A percentile compares a stretch with the other conserved stretches of the same genome.
These are phyloP conservation scores for Meloidogyne floridensis DNA, from an alignment of 1,140 invertebrate species.

Conservation along the genomic window DNA sequence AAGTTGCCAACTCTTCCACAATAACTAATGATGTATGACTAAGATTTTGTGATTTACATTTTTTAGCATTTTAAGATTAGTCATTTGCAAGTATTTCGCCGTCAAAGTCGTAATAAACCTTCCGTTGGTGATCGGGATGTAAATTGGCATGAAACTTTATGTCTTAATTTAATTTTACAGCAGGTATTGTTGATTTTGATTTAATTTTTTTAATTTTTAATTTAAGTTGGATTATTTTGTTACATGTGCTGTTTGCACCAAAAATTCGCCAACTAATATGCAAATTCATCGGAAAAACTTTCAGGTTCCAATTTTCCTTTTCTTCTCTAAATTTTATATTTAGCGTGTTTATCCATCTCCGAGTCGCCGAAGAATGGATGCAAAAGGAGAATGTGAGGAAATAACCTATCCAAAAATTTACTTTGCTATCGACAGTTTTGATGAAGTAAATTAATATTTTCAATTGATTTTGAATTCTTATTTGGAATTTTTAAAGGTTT, in stretches of 20 bases:
- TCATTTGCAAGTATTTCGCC: conserved; percentile 76
- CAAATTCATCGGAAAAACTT: conserved; percentile 90
- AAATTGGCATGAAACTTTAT: conserved; percentile 99
- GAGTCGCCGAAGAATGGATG: conserved; percentile 90
- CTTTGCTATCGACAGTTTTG: conserved; percentile 98
- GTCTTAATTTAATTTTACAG: conserved; percentile 95
- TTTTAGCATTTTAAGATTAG: conserved; percentile 39
- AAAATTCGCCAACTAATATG: conserved; percentile 92
- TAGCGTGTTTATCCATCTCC: conserved; percentile 91
- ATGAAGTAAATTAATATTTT: conserved; percentile 75
- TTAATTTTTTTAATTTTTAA: not conserved
- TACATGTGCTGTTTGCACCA: conserved; percentile 92
- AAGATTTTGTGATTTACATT: not conserved
- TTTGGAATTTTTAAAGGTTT: conserved; percentile 72
- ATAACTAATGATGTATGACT: conserved; percentile 16
- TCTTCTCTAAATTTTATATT: conserved; percentile 47
- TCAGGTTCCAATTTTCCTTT: conserved; percentile 70
- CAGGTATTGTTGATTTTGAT: conserved; percentile 70
- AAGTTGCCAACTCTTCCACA: conserved; percentile 24
- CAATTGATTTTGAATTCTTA: not conserved
- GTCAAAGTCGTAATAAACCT: conserved; percentile 91
- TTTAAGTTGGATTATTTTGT: conserved; percentile 83
- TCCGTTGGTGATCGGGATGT: conserved; percentile 85
- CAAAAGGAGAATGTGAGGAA: conserved; percentile 94
- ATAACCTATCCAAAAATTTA: conserved; percentile 98